Evolutionary conservation across 2,888 invertebrate genomes (phyloP).

Genomic region (Psococerastis gibbosa): DNA sequence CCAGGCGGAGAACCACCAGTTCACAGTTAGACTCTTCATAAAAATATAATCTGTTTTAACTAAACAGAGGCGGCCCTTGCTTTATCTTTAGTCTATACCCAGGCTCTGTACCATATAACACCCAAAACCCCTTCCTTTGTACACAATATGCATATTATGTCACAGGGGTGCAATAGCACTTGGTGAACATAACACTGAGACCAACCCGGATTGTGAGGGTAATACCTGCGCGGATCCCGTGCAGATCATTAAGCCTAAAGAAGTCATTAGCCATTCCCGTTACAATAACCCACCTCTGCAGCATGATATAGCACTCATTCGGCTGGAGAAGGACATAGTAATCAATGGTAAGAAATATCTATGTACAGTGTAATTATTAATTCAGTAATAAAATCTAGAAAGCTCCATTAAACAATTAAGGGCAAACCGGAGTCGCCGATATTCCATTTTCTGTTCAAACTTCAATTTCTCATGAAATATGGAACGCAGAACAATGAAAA

Average conservation of each 20-base stretch:
- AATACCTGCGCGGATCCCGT: conserved; percentile 22
- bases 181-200: conserved; percentile 36
- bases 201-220: conserved; percentile 28
- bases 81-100: neutral
- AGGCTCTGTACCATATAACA: neutral
- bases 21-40: too few species aligned
- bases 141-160: conserved; percentile 13
- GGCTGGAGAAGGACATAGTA: conserved; percentile 20
- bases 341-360: conserved; percentile 24
- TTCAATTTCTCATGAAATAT: too few species aligned
- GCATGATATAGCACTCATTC: conserved; percentile 26
- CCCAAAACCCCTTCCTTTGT: conserved; percentile 18
- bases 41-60: too few species aligned
- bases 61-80: too few species aligned
- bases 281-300: conserved; percentile 21
- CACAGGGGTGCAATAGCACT: conserved; percentile 37
- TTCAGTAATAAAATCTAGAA: too few species aligned
- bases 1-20: too few species aligned
- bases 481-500: too few species aligned
- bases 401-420: too few species aligned
- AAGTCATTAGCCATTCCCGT: conserved; percentile 17
- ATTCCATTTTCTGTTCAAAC: too few species aligned
- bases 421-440: too few species aligned
- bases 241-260: conserved; percentile 19
- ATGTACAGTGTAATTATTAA: too few species aligned